Base-by-base conservation (phyloP, 2,888 invertebrate species). In the Marronus borbonicus region DNA sequence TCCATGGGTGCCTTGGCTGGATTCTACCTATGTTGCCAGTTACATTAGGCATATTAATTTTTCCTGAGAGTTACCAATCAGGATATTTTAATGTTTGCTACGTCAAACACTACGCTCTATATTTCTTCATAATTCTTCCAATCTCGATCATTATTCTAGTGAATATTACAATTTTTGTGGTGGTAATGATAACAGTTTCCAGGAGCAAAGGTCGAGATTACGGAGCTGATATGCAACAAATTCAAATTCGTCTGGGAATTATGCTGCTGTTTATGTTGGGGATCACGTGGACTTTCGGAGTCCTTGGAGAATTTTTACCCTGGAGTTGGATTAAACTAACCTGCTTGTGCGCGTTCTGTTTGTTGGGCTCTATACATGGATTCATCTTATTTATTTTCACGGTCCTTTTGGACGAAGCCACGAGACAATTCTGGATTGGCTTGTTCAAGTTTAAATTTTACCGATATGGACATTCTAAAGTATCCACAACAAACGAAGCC, bases 261-360 rank as follows among this genome's bases (percentile, higher is more conserved):
- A 52, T 76, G 69, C 49, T 76, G 24, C 69, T 75, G 49, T 78
- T 78, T 20, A 75, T 78, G 52, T 31, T 78, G 12, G 78, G 78
- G 2, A 68, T 78, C 36, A 75, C 78, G 7, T 78, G 78, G 78
- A 69, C 70, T 8, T 75, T 78, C 24, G 75, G 78, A 8, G 12
- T 78, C 17, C 5, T 78, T 2, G 66, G 60, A 4, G 68, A 78
- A 50, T 64, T 74, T 8, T 17, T 72, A 12, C 50, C 70, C 2
- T 55, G 20, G n/a, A 36, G 62, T 24, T 77, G 77, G 77, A 28
- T 77, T n/a, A 70, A 52, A 55, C 36, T 77, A 24, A 39, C 24
- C 0, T 55, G 50, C 14, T 7, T 77, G 3, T 77, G 74, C 24
- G 17, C 44, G 7, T 77, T 77, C 44, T 72, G 64, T 17, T 74